Percentiles rank a stretch among this genome's conserved stretches.
phyloP scores from a whole-genome alignment of 2,113 vertebrate genomes.

The Hydrochoerus hydrochaeris region DNA sequence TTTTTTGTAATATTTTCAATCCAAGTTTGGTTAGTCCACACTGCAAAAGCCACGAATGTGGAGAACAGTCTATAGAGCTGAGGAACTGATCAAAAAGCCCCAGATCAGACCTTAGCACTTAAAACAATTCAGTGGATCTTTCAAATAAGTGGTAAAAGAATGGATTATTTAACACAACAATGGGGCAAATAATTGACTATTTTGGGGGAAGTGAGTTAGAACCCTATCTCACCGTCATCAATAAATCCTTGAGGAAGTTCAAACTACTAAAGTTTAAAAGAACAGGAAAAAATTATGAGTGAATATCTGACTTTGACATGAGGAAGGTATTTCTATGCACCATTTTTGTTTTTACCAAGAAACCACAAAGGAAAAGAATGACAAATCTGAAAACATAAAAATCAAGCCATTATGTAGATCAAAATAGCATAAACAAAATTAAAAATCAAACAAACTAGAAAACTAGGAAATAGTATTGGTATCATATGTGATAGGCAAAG shows the following conservation, averaged over 20 bases:
- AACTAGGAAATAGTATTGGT: conserved; percentile 34
- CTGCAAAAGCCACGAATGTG: not conserved
- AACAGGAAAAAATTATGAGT: not conserved
- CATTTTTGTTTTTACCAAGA: not conserved
- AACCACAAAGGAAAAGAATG: conserved; percentile 19
- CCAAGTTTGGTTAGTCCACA: not conserved
- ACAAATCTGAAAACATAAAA: conserved; percentile 55
- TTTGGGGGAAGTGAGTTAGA: not conserved
- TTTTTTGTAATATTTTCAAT: not conserved
- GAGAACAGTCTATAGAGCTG: not conserved
- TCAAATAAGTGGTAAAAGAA: not conserved
- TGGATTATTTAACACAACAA: not conserved
- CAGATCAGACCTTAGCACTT: not conserved
- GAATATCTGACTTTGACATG: not conserved
- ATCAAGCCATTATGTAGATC: conserved; percentile 9
- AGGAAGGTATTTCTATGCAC: not conserved
- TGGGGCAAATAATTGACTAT: not conserved
- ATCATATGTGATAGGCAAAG: not conserved
- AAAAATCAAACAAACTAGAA: conserved; percentile 57
- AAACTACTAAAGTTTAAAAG: conserved; percentile 28
- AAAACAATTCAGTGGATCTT: not conserved
- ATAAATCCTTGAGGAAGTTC: conserved; percentile 41
- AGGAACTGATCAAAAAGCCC: not conserved
- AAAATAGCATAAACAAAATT: conserved; percentile 47
- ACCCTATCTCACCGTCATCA: not conserved